A percentile compares a stretch with the other conserved stretches of the same genome.
phyloP scores from a whole-genome alignment of 2,888 invertebrate species.

The Coleophora flavipennella region DNA sequence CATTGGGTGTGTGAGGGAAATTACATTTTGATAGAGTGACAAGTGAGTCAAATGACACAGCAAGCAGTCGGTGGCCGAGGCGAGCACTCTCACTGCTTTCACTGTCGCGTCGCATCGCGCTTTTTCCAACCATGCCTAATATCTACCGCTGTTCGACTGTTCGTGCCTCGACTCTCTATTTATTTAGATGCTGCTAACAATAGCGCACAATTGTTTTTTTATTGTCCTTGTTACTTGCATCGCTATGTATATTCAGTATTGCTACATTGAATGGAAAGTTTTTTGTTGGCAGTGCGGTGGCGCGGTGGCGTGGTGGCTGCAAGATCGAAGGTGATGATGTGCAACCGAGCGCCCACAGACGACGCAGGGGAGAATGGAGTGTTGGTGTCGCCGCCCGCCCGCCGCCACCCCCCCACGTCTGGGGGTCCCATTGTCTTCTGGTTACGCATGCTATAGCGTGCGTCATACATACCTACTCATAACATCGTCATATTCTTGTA shows the following conservation, averaged over 20 bases:
- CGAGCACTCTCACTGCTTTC: constrained; percentile 67
- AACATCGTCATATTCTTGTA: too few relatives aligned
- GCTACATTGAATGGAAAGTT: constrained; percentile 64
- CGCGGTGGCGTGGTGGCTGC: constrained; percentile 43
- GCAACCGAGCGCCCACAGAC: constrained; percentile 55
- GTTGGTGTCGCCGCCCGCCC: constrained; percentile 51
- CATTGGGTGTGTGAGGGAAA: constrained; percentile 11
- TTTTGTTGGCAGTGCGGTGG: too few relatives aligned
- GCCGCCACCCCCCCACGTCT: constrained; percentile 18
- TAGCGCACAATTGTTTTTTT: constrained; percentile 51
- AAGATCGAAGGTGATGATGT: constrained; percentile 55
- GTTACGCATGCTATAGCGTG: too few relatives aligned
- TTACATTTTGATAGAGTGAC: constrained; percentile 31
- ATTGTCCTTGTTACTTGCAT: constrained; percentile 47
- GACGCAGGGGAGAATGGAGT: constrained; percentile 38
- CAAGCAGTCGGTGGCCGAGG: constrained; percentile 23
- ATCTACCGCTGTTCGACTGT: constrained; percentile 27
- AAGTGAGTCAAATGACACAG: constrained; percentile 33
- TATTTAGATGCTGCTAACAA: constrained; percentile 55
- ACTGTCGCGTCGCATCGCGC: constrained; percentile 47
- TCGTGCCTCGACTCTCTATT: constrained; percentile 53
- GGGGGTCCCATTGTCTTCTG: too few relatives aligned
- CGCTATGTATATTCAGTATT: constrained; percentile 36
- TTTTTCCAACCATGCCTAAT: constrained; percentile 38
- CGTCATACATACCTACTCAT: too few relatives aligned